phyloP scores from a whole-genome alignment of 2,888 invertebrate species.

The Standfussiana lucernea region DNA sequence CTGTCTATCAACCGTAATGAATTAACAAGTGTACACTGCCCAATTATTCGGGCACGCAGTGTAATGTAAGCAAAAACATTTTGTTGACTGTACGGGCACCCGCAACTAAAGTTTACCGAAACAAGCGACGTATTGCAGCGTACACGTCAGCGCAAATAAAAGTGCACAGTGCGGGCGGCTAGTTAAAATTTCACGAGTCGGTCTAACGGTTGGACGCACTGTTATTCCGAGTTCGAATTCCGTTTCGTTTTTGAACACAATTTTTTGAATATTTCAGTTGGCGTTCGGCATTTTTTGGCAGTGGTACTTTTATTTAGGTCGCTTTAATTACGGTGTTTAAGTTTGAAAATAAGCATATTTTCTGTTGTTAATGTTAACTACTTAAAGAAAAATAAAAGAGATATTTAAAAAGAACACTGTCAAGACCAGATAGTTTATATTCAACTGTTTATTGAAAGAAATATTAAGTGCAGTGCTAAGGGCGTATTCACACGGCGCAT shows the following conservation, averaged over 20 bases:
- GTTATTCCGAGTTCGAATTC: conserved; percentile 71
- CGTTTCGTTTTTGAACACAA: conserved; percentile 63
- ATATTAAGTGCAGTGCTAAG: neutral
- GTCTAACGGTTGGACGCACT: conserved; percentile 70
- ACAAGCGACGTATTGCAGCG: conserved; percentile 67
- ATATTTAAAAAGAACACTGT: neutral
- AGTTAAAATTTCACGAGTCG: conserved; percentile 84
- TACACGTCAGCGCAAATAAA: conserved; percentile 82
- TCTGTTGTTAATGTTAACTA: neutral
- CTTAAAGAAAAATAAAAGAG: neutral
- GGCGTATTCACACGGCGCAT: too few species aligned
- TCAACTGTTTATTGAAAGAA: neutral
- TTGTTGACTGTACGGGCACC: conserved; percentile 63
- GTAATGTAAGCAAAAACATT: conserved; percentile 73
- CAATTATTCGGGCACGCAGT: conserved; percentile 69
- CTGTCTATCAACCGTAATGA: conserved; percentile 56
- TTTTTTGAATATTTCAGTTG: conserved; percentile 74
- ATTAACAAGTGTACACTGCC: conserved; percentile 62
- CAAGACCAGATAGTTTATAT: neutral
- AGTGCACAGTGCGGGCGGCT: conserved; percentile 73
- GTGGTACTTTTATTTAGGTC: conserved; percentile 46
- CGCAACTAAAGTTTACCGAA: conserved; percentile 65
- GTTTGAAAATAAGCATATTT: neutral
- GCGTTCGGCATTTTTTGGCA: conserved; percentile 26
- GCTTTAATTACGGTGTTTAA: conserved; percentile 2